Evolutionary conservation across 2,113 vertebrate genomes (phyloP), one percentile per base, ranked within the genome.

Genomic region (Asarcornis scutulata): DNA sequence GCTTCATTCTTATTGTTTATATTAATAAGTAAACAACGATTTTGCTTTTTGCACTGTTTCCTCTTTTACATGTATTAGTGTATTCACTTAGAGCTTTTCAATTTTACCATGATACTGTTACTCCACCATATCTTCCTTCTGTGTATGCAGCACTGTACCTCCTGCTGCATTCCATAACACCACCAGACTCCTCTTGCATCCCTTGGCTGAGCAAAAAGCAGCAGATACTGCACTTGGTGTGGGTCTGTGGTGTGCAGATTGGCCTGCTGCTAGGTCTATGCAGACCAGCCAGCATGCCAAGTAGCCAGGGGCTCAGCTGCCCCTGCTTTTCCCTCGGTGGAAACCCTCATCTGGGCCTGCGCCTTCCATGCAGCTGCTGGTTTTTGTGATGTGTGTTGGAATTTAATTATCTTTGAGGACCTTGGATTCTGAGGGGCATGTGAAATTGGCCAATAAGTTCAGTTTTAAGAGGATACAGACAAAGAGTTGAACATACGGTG

Each of bases 111-210:
- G 9, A 40, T 76, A 8, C 22, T 59, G 4, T 88, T 83, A 77
- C 29, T 80, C 22, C 36, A 32, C 55, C 17, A 8, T 59, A 0
- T 23, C 40, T 66, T 50, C 81, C 48, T 72, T 52, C 38, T 60
- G 34, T 21, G 27, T 27, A 13, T 34, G 50, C 42, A n/a, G 17
- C 1, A 1, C 13, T 3, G n/a, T 34, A 60, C 27, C 26, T 91
- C 7, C 2, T 34, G 3, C 29, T 84, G 69, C 71, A 21, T 71
- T 90, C 38, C 8, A 5, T 22, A 50, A 11, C 66, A 8, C 23
- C 64, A 13, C 1, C 0, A 15, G 21, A 18, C 44, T 58, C 20
- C 26, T 76, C 62, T 72, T 0, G 0, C 59, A 8, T 64, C 29
- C 18, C 63, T 64, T 46, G 86, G 58, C 53, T 83, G 55, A 86